These are phyloP conservation scores for Drosophila sulfurigaster DNA, from an alignment of 1,140 invertebrate species.

Conservation along the genomic window DNA sequence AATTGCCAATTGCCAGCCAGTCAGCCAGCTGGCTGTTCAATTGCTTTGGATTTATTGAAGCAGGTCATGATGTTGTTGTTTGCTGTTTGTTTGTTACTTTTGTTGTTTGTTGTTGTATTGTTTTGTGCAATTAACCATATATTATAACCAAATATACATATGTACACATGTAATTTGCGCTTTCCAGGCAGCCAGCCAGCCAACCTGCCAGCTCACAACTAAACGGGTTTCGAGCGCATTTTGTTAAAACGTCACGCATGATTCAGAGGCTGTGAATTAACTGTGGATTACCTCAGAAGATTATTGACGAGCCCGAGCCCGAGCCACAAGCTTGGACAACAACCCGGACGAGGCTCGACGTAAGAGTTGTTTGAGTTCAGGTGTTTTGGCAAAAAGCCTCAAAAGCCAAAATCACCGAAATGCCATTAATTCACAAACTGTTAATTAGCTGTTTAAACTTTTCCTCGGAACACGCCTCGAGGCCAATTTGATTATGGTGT, in stretches of 20 bases:
- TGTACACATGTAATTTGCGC: slow-evolving; percentile 36
- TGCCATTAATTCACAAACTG: slow-evolving; percentile 30
- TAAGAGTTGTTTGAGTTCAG: slow-evolving; percentile 9
- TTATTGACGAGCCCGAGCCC: slow-evolving; percentile 6
- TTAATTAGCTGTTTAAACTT: slow-evolving; percentile 45
- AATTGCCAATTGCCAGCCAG: slow-evolving; percentile 35
- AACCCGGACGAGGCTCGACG: not conserved
- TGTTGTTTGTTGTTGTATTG: slow-evolving; percentile 30
- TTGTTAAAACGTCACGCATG: slow-evolving; percentile 43
- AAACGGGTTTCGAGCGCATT: slow-evolving; percentile 41
- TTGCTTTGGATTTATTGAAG: slow-evolving; percentile 60
- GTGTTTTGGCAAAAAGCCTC: slow-evolving; percentile 15
- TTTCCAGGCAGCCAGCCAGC: slow-evolving; percentile 53
- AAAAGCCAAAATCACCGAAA: slow-evolving; percentile 12
- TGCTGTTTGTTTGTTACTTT: not conserved
- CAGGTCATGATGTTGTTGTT: slow-evolving; percentile 60
- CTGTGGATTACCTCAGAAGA: slow-evolving; percentile 44
- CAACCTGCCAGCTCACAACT: slow-evolving; percentile 4
- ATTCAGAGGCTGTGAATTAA: slow-evolving; percentile 36
- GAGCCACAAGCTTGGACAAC: not conserved
- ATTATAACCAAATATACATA: slow-evolving; percentile 33
- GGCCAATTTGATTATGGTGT: slow-evolving; percentile 36
- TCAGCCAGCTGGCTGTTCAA: slow-evolving; percentile 16
- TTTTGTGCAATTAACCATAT: slow-evolving; percentile 54
- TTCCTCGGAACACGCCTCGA: slow-evolving; percentile 18